Evolutionary conservation across 2,797 vertebrate species (phyloP), one percentile per base, ranked within the genome.

Genomic region (Catamblyrhynchus diadema): DNA sequence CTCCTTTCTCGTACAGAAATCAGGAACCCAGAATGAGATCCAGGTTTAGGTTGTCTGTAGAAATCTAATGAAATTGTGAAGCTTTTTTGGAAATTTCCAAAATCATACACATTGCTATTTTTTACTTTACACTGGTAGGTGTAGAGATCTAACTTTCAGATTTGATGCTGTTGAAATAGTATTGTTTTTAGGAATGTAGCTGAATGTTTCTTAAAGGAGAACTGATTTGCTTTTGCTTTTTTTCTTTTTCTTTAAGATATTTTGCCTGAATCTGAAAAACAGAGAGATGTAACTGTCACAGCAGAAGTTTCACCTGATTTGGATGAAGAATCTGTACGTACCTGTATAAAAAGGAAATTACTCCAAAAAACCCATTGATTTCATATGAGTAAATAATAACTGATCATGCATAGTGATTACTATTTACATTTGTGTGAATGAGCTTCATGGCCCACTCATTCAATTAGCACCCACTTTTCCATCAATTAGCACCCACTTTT

Each of bases 271-370:
- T 88, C 97, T 8, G 98, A 98, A 62, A 96, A 95, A 45, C 97
- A 97, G 84, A 98, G 98, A 85, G 98, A 99, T 82, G 69, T 99
- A 75, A 97, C 75, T 37, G 90, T 99, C 67, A 98, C 95, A n/a
- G 98, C 97, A 14, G 28, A 88, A 9, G 98, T 99, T 81, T 98
- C 98, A 20, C 74, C 98, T 14, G 94, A 92, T 92, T 96, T 99
- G 96, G 99, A 99, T 96, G 96, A 94, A n/a, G 96, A 98, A 66
- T 99, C 99, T 97, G 99, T 99, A 98, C 41, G 98, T 98, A 62
- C 41, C 59, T 81, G 39, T 84, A 51, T 51, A 51, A 74, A 88
- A 88, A 69, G 7, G n/a, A 82, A 65, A 81, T 79, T 10, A 11
- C 21, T 65, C 21, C 50, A n/a, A 39, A 84, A 91, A 51, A 28